Evolutionary conservation across 2,113 vertebrate genomes (phyloP), one percentile per base, ranked within the genome.

Genomic region (Morone saxatilis): DNA sequence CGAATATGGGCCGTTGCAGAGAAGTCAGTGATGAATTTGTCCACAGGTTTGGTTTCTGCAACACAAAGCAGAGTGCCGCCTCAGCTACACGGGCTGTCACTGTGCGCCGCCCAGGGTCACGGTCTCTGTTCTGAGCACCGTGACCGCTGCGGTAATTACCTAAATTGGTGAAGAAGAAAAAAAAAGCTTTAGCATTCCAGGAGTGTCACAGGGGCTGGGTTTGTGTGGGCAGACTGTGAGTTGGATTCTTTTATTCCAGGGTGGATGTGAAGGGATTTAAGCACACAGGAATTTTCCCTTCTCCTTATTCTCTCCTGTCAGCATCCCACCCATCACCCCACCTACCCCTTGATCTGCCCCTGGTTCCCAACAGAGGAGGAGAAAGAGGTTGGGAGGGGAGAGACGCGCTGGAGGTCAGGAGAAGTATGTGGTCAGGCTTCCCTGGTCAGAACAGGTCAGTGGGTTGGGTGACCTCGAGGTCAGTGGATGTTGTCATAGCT

Each of bases 1-100:
- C 84, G 91, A 88, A 89, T 91, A 91, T 76, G 80, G 74, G 87
- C 80, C 57, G 60, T 17, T 25, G 68, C 61, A 6, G 80, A 70
- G 78, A 86, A 90, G 89, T 93, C 88, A 91, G 79, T 91, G 84
- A 92, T 94, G 85, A 94, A 92, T 93, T 92, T 92, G 90, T 93
- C 86, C 79, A 87, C 86, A 91, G 88, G 89, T 92, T 83, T 87
- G 83, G 83, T 91, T 90, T 90, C 53, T 0, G 81, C 75, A 47
- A 62, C 89, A 92, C 88, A 91, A 91, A 93, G 85, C 85, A 10
- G 76, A 83, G 74, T 19, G 45, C 88, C 4, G 83, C 87, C 90
- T 90, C 78, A 67, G 88, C 88, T 77, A 80, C 79, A 78, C 12
- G 72, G 88, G 73, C 91, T 91, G 89, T 91, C 89, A 92, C 79